Percentiles rank a stretch among this genome's conserved stretches.
These are phyloP conservation scores for Acipenser transmontanus DNA, from an alignment of 2,797 vertebrate species.

Conservation along the genomic window DNA sequence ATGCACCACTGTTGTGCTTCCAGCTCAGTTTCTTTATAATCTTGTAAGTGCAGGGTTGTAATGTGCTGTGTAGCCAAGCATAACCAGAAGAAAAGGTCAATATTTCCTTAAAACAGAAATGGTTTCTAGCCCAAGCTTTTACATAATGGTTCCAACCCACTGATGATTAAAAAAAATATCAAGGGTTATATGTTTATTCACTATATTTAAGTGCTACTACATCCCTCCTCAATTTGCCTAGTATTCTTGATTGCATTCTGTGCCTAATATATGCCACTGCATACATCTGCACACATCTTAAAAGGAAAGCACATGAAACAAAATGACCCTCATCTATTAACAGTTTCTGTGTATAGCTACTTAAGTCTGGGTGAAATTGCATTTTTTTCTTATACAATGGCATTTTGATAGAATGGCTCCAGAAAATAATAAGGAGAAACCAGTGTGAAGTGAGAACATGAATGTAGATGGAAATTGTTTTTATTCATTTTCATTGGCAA, in stretches of 20 bases:
- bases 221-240: conserved; percentile 15
- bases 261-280: conserved; percentile 22
- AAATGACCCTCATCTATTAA: conserved; percentile 52
- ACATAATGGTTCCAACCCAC: too few relatives aligned
- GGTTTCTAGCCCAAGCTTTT: not conserved
- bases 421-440: conserved; percentile 53
- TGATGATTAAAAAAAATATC: not conserved
- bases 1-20: not conserved
- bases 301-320: conserved; percentile 36
- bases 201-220: conserved; percentile 18
- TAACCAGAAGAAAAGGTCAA: conserved; percentile 4
- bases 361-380: conserved; percentile 40
- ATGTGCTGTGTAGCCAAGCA: not conserved
- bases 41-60: not conserved
- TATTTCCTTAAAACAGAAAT: not conserved
- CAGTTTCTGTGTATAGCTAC: conserved; percentile 41
- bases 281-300: conserved; percentile 34
- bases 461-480: conserved; percentile 69
- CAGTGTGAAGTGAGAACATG: conserved; percentile 47
- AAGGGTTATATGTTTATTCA: conserved; percentile 21
- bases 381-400: conserved; percentile 33
- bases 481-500: conserved; percentile 70
- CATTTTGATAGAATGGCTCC: conserved; percentile 55
- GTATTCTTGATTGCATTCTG: conserved; percentile 29
- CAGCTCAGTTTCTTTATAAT: not conserved